Evolutionary conservation across 2,797 vertebrate species (phyloP).

Genomic region (Phrynocephalus vlangalii): DNA sequence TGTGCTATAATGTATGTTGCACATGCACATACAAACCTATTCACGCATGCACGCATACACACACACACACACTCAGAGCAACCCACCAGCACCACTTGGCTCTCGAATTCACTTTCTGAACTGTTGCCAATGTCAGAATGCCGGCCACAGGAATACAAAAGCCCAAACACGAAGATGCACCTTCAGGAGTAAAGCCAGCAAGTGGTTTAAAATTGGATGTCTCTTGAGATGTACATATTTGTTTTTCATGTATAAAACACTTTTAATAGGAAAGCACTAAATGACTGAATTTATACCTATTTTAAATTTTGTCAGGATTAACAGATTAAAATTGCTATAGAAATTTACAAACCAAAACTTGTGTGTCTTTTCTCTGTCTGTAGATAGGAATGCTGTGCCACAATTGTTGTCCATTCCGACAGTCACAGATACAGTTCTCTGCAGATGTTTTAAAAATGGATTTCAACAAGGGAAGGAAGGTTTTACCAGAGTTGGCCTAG

Average conservation of each 20-base stretch:
- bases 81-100: neutral
- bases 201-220: conserved; percentile 38
- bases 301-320: conserved; percentile 47
- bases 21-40: neutral
- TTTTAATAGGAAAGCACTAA: conserved; percentile 45
- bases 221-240: conserved; percentile 43
- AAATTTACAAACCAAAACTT: conserved; percentile 18
- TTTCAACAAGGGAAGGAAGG: neutral
- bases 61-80: neutral
- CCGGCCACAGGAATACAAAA: neutral
- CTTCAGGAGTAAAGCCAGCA: conserved; percentile 33
- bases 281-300: conserved; percentile 39
- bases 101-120: neutral
- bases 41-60: no score
- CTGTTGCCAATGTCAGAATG: conserved; percentile 10
- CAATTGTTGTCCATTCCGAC: neutral
- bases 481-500: neutral
- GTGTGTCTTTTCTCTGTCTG: conserved; percentile 21
- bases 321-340: conserved; percentile 48
- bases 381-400: neutral
- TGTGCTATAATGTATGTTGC: neutral
- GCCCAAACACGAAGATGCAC: conserved; percentile 29
- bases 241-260: conserved; percentile 46
- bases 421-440: neutral
- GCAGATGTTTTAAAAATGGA: neutral